Percentiles rank a stretch among this genome's conserved stretches.
Conservation (phyloP, 2,113 vertebrate species). For the Anhinga rufa region DNA sequence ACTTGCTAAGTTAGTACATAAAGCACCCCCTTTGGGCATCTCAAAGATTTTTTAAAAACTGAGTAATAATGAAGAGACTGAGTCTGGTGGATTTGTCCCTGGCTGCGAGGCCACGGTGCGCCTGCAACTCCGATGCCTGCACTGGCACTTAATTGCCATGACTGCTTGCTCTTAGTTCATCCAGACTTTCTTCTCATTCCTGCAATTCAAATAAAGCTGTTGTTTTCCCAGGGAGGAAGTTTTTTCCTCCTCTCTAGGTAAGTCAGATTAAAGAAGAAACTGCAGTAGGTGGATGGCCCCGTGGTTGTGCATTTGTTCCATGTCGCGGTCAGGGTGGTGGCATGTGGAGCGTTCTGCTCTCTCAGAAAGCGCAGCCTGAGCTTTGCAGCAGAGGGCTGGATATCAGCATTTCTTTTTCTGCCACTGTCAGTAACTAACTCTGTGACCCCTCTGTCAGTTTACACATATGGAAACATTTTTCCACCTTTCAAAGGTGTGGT, state of each 20-base stretch:
- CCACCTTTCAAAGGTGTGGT: background rate
- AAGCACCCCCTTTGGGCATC: background rate
- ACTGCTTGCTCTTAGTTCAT: background rate
- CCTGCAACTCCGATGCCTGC: background rate
- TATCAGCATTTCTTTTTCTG: background rate
- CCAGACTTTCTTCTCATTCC: background rate
- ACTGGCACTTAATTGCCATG: background rate
- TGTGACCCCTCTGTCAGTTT: background rate
- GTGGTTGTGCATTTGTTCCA: fast-evolving
- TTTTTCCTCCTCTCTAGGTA: background rate
- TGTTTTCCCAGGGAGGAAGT: background rate
- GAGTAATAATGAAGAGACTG: background rate
- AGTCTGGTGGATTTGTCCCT: background rate
- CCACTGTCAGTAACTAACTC: background rate
- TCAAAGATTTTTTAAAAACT: background rate
- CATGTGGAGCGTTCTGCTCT: fast-evolving
- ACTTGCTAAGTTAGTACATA: background rate
- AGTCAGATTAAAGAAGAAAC: background rate
- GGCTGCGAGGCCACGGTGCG: background rate
- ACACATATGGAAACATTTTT: slow-evolving; percentile 6
- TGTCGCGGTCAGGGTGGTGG: fast-evolving
- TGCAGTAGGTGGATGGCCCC: background rate
- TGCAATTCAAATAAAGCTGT: background rate
- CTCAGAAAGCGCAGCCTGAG: fast-evolving
- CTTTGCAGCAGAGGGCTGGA: fast-evolving